Conservation (phyloP, 1,140 invertebrate species). For the Myzus persicae region DNA sequence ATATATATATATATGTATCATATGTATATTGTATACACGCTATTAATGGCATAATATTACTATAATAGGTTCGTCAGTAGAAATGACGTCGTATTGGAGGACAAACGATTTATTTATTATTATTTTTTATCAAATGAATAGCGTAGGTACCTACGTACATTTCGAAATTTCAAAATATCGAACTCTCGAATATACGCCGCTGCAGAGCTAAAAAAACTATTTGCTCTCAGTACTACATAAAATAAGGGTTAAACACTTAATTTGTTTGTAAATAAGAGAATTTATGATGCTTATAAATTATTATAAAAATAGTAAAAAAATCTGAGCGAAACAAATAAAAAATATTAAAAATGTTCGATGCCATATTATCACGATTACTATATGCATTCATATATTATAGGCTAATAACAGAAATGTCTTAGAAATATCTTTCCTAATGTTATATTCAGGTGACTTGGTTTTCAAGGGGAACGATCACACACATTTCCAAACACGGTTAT, state of each 20-base stretch:
- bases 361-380: background rate
- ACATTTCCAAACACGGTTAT: background rate
- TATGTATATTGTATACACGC: background rate
- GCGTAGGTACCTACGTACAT: background rate
- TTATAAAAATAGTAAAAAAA: background rate
- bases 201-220: background rate
- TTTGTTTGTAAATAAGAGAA: background rate
- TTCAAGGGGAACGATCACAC: background rate
- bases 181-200: background rate
- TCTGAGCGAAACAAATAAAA: background rate
- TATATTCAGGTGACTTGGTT: background rate
- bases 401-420: background rate
- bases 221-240: background rate
- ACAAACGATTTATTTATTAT: background rate
- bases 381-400: background rate
- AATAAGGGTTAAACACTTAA: background rate
- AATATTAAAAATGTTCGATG: background rate
- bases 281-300: background rate
- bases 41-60: conserved; percentile 19
- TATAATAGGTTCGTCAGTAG: background rate
- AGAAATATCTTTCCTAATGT: background rate
- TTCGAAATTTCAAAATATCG: background rate
- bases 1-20: background rate
- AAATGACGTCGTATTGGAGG: conserved; percentile 17
- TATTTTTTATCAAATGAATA: background rate